Conservation (phyloP, 2,888 invertebrate genomes). For the Agrochola macilenta region DNA sequence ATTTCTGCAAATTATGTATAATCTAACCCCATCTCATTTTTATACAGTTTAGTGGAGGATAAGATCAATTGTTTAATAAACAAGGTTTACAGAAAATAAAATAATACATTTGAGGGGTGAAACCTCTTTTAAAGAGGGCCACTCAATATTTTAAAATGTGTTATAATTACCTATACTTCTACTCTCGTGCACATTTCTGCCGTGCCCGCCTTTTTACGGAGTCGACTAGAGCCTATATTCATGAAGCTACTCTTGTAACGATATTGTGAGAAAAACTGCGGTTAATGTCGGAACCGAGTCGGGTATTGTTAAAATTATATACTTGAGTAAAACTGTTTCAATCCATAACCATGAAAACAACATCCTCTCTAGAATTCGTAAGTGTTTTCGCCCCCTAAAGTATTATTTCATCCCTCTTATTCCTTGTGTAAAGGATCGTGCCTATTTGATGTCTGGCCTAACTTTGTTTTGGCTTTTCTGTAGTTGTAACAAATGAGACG, state of each 20-base stretch:
- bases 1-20: constrained; percentile 26
- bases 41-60: constrained; percentile 53
- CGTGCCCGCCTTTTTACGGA: background rate
- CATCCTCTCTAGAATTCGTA: background rate
- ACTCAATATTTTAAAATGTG: background rate
- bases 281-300: background rate
- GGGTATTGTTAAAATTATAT: background rate
- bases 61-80: constrained; percentile 60
- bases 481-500: constrained; percentile 62
- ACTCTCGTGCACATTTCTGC: no score
- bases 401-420: constrained; percentile 15
- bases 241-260: background rate
- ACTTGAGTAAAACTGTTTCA: background rate
- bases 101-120: constrained; percentile 18
- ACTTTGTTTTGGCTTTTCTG: constrained; percentile 60
- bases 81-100: constrained; percentile 23
- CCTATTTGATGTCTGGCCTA: constrained; percentile 77
- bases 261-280: background rate
- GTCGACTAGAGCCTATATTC: background rate
- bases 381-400: background rate
- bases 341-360: background rate
- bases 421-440: constrained; percentile 65
- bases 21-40: constrained; percentile 64
- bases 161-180: background rate
- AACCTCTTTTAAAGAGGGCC: background rate